Conservation (phyloP, 2,888 invertebrate genomes). For the Vannuccia rotundouncinata region DNA sequence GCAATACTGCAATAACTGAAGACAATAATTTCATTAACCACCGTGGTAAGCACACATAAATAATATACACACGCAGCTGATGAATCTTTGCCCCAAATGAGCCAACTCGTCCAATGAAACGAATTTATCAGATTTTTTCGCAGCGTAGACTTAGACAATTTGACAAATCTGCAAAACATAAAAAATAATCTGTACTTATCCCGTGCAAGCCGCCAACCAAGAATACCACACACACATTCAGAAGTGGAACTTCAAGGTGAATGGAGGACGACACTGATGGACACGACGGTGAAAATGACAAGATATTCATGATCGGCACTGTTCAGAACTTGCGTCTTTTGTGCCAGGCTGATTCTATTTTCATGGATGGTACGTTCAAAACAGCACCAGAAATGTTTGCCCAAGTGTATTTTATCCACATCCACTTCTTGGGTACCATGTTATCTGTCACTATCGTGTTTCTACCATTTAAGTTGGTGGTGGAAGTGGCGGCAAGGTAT, state of each 20-base stretch:
- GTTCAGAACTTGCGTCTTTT: neutral
- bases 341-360: neutral
- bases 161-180: neutral
- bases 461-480: neutral
- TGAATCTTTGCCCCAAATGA: neutral
- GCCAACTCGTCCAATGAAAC: neutral
- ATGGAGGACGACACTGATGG: neutral
- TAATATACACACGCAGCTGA: neutral
- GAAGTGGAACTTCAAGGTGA: neutral
- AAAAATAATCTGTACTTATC: neutral
- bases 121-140: neutral
- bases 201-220: neutral
- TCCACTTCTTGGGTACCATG: neutral
- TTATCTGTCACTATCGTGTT: neutral
- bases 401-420: neutral
- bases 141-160: neutral
- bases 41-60: neutral
- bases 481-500: neutral
- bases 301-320: neutral
- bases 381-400: neutral
- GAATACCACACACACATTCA: neutral
- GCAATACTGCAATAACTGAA: neutral
- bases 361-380: neutral
- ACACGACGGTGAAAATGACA: neutral
- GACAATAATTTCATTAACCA: neutral